Conservation (phyloP, 2,797 vertebrate species). For the Zalophus californianus region DNA sequence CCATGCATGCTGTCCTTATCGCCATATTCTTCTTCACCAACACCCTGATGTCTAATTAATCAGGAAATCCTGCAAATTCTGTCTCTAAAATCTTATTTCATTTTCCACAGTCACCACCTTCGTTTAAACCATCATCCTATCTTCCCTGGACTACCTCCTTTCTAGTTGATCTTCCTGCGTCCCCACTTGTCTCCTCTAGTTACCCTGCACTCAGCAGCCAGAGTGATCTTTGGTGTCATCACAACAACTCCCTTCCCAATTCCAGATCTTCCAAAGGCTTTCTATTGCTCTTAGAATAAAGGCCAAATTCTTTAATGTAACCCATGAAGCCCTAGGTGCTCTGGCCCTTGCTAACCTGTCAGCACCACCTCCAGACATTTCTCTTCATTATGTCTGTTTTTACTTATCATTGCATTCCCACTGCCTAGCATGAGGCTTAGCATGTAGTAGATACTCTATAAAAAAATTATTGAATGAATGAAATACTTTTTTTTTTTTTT, state of each 20-base stretch:
- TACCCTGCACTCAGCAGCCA: neutral
- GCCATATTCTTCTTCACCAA: neutral
- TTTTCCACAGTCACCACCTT: neutral
- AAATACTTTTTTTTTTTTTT: neutral
- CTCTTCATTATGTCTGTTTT: neutral
- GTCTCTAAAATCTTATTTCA: neutral
- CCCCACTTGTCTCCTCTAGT: too few species aligned
- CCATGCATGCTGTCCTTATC: neutral
- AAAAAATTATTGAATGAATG: neutral
- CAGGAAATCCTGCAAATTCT: neutral
- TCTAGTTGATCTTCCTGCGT: neutral
- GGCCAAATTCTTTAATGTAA: neutral
- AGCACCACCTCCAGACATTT: neutral
- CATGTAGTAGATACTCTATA: neutral
- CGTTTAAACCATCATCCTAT: neutral
- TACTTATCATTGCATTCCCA: neutral
- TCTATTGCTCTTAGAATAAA: neutral
- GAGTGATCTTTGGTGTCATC: neutral
- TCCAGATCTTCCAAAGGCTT: neutral
- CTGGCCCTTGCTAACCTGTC: neutral
- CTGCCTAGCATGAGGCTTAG: neutral
- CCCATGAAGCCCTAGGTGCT: too few species aligned
- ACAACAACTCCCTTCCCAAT: neutral
- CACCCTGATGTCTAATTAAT: neutral
- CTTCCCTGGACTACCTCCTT: neutral